phyloP scores from a whole-genome alignment of 2,113 vertebrate species.

The Colinus virginianus region DNA sequence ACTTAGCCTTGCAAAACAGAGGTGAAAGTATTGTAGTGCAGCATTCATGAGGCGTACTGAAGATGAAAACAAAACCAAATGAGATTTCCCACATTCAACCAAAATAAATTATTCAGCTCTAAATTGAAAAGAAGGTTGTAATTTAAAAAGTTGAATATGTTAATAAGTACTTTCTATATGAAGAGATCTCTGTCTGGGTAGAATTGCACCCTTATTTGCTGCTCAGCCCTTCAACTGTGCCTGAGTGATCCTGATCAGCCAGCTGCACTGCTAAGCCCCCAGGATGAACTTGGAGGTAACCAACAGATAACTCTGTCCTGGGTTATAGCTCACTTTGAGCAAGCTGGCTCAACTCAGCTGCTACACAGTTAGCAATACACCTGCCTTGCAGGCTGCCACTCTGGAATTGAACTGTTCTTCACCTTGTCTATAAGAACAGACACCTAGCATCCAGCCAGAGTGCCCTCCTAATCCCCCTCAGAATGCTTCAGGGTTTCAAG shows the following conservation, averaged over 20 bases:
- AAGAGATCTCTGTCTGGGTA: not conserved
- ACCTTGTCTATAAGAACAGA: not conserved
- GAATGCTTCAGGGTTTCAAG: not conserved
- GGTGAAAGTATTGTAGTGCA: not conserved
- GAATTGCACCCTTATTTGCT: not conserved
- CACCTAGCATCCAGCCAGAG: rapidly evolving
- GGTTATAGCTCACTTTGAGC: not conserved
- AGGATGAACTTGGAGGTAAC: not conserved
- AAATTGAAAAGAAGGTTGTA: not conserved
- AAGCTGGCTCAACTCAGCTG: not conserved
- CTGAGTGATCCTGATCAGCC: not conserved
- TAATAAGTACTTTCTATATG: not conserved
- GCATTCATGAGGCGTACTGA: not conserved
- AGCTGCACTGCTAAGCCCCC: not conserved
- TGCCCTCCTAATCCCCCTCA: not conserved
- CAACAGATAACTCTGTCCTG: not conserved
- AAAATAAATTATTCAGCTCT: not conserved
- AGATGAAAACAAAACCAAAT: not conserved
- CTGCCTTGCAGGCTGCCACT: not conserved
- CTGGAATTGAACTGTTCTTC: not conserved
- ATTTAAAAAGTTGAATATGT: not conserved
- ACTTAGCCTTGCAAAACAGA: not conserved
- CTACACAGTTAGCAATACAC: not conserved
- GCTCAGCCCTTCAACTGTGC: not conserved
- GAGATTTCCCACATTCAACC: not conserved